A percentile compares a stretch with the other conserved stretches of the same genome.
These are phyloP conservation scores for Zosterops borbonicus DNA, from an alignment of 2,113 vertebrate genomes.

Conservation along the genomic window DNA sequence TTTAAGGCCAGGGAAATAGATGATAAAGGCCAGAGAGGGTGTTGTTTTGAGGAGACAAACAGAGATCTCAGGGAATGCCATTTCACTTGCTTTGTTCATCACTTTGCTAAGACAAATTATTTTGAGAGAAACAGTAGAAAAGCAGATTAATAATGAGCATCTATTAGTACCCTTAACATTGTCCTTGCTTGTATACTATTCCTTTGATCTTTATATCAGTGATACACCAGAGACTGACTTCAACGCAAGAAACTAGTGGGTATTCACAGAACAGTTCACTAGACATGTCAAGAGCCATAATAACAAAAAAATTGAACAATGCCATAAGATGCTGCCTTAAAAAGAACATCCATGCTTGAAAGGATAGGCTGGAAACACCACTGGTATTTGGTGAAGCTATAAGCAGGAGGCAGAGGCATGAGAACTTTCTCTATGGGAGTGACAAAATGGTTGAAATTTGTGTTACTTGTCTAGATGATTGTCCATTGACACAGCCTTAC, in stretches of 20 bases:
- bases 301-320: background rate
- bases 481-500: background rate
- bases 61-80: background rate
- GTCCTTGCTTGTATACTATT: background rate
- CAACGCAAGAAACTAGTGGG: background rate
- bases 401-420: background rate
- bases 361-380: background rate
- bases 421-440: background rate
- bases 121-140: background rate
- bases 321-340: background rate
- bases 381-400: background rate
- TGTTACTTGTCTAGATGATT: background rate
- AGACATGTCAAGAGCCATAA: background rate
- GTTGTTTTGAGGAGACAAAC: background rate
- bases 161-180: background rate
- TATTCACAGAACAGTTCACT: background rate
- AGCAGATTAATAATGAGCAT: background rate
- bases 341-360: background rate
- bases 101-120: background rate
- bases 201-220: background rate
- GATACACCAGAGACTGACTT: background rate
- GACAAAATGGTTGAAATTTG: background rate
- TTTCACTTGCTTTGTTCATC: background rate
- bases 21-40: background rate
- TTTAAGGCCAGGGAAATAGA: background rate